Evolutionary conservation across 2,797 vertebrate genomes (phyloP), one percentile per base, ranked within the genome.

Genomic region (Craterocephalus amniculus): DNA sequence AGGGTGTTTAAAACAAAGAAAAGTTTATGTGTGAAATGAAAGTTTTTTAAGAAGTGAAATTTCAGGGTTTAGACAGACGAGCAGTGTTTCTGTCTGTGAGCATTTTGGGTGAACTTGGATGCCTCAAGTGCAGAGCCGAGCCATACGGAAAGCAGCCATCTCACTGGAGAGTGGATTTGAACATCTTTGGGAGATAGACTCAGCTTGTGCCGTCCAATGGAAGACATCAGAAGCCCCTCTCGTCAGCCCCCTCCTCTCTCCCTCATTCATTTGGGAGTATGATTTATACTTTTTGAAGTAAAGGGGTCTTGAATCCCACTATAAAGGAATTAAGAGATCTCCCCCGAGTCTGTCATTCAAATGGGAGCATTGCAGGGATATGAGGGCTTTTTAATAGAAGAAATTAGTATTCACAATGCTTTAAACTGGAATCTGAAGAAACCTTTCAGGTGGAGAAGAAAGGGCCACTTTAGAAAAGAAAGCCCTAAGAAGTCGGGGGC

Each of bases 211-310:
- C 70, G 80, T 93, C 90, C 87, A 67, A 89, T 86, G 90, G 91
- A 91, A 94, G 91, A 95, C 94, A 94, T 94, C 94, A 94, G 91
- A 95, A 88, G 91, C 83, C 84, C 88, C 84, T 81, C 74, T 90
- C 91, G 83, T 86, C 89, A 91, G 88, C 72, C 91, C 84, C 84
- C 24, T 79, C 69, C 84, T 70, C 87, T 70, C 81, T 87, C 85
- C 86, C 86, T 89, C 88, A n/a, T 94, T 94, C 94, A 95, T 95
- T 94, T 95, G 94, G 93, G 94, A 95, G 94, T 95, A 95, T 95
- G 94, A 95, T 95, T 95, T 95, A 93, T 93, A 95, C 94, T 94
- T 95, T 95, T 94, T 95, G 94, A 95, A 94, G 94, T 94, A 91
- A 94, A 93, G 93, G 45, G 94, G 94, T 94, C 93, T 94, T 93